Base-by-base conservation (phyloP, 2,797 vertebrate genomes). In the Pipistrellus kuhlii region DNA sequence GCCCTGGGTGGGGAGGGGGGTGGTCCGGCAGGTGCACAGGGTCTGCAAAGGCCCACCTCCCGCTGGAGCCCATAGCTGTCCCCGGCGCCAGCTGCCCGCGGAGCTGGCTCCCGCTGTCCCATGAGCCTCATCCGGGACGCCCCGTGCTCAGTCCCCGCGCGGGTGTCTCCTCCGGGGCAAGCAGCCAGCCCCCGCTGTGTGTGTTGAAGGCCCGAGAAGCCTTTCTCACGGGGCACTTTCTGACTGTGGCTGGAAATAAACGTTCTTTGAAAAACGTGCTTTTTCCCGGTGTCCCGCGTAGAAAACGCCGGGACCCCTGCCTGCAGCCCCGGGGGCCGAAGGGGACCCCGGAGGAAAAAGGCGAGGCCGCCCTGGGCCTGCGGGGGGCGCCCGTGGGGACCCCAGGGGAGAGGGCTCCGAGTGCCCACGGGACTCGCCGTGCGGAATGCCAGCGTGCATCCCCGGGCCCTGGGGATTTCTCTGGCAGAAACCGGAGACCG, bases 221-320 rank as follows among this genome's bases (percentile, higher is more conserved):
- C 38, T 85, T 95, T 95, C 44, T 62, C 71, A 93, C 55, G 59
- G 62, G 51, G 17, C 57, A 53, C 64, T 72, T 41, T 73, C 48
- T 38, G 46, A 84, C 76, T 10, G 80, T 75, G 84, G 35, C 87
- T 95, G 94, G 66, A 94, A 97, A 96, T 96, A 97, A 97, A 97
- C 90, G 15, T 35, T 91, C 59, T 93, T 44, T 51, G 73, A 91
- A 96, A 90, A 62, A 1, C 6, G 12, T 25, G 13, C n/a, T 27
- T 78, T 51, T 46, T 18, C 35, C 62, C 81, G n/a, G 77, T 0
- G 4, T 27, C 44, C 73, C 30, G 5, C 12, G 2, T 15, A 57
- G 62, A 85, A 35, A 85, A 73, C 13, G 5, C 86, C 59, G 6
- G 46, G 48, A 25, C 38, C 62, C 53, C 51, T n/a, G 53, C 30